Percentiles rank a stretch among this genome's conserved stretches.
These are phyloP conservation scores for Metacarcinus magister DNA, from an alignment of 2,888 invertebrate genomes.

Conservation along the genomic window DNA sequence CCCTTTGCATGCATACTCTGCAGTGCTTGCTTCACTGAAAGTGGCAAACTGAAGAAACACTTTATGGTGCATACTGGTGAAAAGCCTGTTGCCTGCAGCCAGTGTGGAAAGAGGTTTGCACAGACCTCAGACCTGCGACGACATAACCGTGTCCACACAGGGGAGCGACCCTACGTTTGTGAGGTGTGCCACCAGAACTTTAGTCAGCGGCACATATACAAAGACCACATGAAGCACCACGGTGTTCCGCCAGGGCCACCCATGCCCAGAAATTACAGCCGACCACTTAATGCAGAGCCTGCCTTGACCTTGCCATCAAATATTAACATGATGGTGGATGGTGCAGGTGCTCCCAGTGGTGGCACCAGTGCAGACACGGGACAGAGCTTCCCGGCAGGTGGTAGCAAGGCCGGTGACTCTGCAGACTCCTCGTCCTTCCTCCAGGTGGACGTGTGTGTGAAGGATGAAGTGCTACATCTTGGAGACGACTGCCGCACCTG, in stretches of 20 bases:
- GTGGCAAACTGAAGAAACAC: slow-evolving; percentile 76
- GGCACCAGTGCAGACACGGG: not conserved
- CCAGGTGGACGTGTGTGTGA: slow-evolving; percentile 68
- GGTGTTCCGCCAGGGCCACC: not conserved
- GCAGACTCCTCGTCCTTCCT: slow-evolving; percentile 60
- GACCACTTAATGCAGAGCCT: not conserved
- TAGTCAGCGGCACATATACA: slow-evolving; percentile 71
- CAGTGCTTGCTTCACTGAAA: slow-evolving; percentile 71
- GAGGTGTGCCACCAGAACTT: slow-evolving; percentile 66
- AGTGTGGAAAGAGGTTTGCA: slow-evolving; percentile 74
- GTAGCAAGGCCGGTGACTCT: not conserved
- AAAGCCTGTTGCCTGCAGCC: slow-evolving; percentile 67
- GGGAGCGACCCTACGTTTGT: slow-evolving; percentile 75
- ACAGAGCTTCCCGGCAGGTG: not conserved
- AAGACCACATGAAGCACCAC: slow-evolving; percentile 72
- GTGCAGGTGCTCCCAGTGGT: not conserved
- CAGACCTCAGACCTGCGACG: slow-evolving; percentile 75
- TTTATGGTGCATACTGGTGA: slow-evolving; percentile 75
- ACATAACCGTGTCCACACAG: slow-evolving; percentile 76
- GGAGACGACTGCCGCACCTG: slow-evolving; percentile 34
- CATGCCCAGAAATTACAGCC: slow-evolving; percentile 9
- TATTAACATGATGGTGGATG: not conserved
- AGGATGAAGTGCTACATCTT: slow-evolving; percentile 63
- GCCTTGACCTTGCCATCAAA: not conserved
- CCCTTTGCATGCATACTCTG: slow-evolving; percentile 73